Conservation (phyloP, 2,797 vertebrate species). For the Distichodus sexfasciatus region DNA sequence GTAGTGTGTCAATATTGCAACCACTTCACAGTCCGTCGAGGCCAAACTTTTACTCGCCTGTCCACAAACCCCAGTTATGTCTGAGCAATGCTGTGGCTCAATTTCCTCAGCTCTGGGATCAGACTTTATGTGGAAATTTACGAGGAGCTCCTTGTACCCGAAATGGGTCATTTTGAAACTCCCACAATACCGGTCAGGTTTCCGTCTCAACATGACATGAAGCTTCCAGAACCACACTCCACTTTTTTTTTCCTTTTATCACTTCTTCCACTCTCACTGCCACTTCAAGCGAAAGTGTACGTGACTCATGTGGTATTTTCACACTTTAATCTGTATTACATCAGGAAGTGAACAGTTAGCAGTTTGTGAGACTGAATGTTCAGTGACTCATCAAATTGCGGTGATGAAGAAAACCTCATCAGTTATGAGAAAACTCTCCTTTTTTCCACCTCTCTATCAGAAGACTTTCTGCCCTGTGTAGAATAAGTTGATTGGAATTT, state of each 20-base stretch:
- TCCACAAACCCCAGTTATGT: neutral
- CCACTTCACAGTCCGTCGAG: neutral
- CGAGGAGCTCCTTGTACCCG: too few species aligned
- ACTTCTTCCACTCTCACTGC: neutral
- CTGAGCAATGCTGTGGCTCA: neutral
- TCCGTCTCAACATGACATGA: too few species aligned
- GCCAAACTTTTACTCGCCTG: neutral
- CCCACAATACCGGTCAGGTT: too few species aligned
- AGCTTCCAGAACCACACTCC: too few species aligned
- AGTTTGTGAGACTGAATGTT: conserved; percentile 47
- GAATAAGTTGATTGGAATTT: too few species aligned
- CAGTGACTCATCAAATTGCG: conserved; percentile 39
- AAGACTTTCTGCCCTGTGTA: too few species aligned
- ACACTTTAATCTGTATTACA: conserved; percentile 28
- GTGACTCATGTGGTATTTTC: conserved; percentile 35
- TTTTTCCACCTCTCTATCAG: neutral
- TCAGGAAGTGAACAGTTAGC: conserved; percentile 55
- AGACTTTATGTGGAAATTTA: too few species aligned
- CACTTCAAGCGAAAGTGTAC: neutral
- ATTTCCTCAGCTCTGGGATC: too few species aligned
- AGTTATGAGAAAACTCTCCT: neutral
- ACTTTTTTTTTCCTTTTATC: neutral
- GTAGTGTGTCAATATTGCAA: neutral
- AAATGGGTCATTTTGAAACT: too few species aligned
- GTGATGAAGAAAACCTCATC: conserved; percentile 3